A percentile compares a stretch with the other conserved stretches of the same genome.
Evolutionary conservation across 2,888 invertebrate species (phyloP).

Genomic region (Drosophila nigricruria): DNA sequence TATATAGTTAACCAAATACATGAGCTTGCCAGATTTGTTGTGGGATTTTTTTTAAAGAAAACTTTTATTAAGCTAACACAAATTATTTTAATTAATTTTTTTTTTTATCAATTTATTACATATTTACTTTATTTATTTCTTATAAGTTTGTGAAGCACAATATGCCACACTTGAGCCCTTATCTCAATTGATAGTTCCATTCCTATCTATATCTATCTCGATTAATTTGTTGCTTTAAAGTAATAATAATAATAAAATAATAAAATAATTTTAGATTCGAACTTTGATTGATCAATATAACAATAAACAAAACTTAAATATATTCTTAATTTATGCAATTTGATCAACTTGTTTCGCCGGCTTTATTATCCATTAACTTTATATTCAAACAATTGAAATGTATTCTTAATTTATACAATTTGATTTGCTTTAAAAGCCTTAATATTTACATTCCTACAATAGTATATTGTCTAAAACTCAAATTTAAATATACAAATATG

Average conservation of each 20-base stretch:
- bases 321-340: not conserved
- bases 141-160: not conserved
- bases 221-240: not conserved
- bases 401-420: no score
- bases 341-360: not conserved
- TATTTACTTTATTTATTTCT: no score
- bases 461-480: not conserved
- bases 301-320: not conserved
- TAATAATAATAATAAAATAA: no score
- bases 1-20: not conserved
- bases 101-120: no score
- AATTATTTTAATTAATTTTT: no score
- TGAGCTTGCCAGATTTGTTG: not conserved
- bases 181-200: not conserved
- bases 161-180: not conserved
- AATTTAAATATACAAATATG: not conserved
- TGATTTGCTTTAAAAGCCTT: no score
- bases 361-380: not conserved
- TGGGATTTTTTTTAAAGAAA: not conserved
- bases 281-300: not conserved
- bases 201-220: not conserved
- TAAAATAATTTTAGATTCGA: not conserved
- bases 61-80: not conserved
- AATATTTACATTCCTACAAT: not conserved
- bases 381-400: no score